Evolutionary conservation across 2,888 invertebrate genomes (phyloP).

Genomic region (Coelogynopora nodosa): DNA sequence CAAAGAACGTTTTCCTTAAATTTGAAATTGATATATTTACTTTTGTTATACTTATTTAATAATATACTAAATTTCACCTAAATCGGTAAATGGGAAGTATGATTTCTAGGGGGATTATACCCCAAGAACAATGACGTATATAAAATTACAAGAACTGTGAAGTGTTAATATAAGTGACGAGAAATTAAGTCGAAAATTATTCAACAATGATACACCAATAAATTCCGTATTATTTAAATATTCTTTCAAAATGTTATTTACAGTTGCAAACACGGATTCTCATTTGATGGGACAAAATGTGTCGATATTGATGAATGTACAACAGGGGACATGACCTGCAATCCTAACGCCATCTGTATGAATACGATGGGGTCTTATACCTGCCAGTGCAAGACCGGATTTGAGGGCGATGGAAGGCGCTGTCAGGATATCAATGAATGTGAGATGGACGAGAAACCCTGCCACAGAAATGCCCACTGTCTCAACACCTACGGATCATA

Average conservation of each 20-base stretch:
- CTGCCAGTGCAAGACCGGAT: constrained; percentile 17
- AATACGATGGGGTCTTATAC: background rate
- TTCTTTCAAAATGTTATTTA: background rate
- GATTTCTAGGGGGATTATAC: too few relatives aligned
- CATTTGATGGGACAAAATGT: background rate
- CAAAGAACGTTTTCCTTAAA: too few relatives aligned
- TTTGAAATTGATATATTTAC: too few relatives aligned
- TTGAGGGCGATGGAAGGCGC: background rate
- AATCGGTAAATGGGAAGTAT: too few relatives aligned
- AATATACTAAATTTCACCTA: too few relatives aligned
- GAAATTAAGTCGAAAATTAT: too few relatives aligned
- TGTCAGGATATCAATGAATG: constrained; percentile 34
- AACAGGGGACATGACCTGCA: background rate
- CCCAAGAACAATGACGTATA: too few relatives aligned
- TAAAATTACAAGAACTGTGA: too few relatives aligned
- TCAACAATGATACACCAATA: too few relatives aligned
- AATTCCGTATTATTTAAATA: too few relatives aligned
- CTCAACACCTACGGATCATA: background rate
- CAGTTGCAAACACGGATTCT: background rate
- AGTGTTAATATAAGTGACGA: too few relatives aligned
- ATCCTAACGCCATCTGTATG: constrained; percentile 2
- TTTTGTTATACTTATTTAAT: too few relatives aligned
- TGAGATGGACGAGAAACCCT: background rate
- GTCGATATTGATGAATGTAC: constrained; percentile 35
- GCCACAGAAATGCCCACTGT: background rate